Percentiles rank a stretch among this genome's conserved stretches.
phyloP scores from a whole-genome alignment of 2,113 vertebrate species.

The Albula goreensis region DNA sequence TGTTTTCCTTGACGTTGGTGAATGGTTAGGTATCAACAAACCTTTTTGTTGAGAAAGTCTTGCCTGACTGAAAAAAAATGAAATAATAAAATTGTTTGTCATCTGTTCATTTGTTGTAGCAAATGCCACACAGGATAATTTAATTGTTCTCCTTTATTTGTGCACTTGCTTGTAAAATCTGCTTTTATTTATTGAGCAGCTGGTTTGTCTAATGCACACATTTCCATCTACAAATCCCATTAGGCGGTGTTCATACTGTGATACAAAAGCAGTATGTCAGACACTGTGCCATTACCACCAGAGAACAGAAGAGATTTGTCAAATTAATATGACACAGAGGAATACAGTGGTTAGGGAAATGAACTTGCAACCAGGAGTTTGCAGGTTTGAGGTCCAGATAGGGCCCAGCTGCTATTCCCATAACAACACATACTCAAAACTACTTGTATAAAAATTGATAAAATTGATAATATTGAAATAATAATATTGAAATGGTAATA shows the following conservation, averaged over 20 bases:
- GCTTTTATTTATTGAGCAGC: constrained; percentile 34
- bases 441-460: no score
- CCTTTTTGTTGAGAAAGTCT: not conserved
- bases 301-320: constrained; percentile 1
- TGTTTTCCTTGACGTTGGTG: constrained; percentile 8
- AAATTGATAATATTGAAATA: not conserved
- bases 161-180: constrained; percentile 33
- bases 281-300: not conserved
- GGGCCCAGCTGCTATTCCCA: not conserved
- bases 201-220: constrained; percentile 34
- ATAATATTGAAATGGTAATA: not conserved
- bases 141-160: constrained; percentile 33
- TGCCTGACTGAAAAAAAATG: constrained; percentile 21
- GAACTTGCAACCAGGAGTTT: not conserved
- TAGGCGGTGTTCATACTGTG: constrained; percentile 1
- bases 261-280: not conserved
- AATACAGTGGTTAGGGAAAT: not conserved
- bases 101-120: constrained; percentile 18
- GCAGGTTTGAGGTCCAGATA: constrained; percentile 5
- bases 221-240: constrained; percentile 39
- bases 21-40: not conserved
- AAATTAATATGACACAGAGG: not conserved
- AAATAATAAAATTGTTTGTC: constrained; percentile 34
- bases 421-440: not conserved
- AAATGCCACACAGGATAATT: constrained; percentile 30